Evolutionary conservation across 2,888 invertebrate species (phyloP), one percentile per base, ranked within the genome.

Genomic region (Teinopalpus imperialis): DNA sequence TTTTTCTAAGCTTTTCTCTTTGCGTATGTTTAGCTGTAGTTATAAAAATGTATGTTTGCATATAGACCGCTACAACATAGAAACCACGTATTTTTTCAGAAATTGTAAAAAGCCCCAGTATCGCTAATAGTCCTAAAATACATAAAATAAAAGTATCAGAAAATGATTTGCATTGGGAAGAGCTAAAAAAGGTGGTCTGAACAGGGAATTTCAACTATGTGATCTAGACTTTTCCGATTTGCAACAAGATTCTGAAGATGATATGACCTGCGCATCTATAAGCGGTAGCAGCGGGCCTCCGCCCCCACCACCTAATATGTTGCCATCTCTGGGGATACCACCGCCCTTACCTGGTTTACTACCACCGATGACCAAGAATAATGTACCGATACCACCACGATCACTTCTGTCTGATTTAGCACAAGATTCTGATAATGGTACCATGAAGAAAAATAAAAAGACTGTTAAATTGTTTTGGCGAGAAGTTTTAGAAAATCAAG

Each of bases 391-490:
- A 3, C 75, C 79, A 2, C 73, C 68, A 2, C 85, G 69, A 49
- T 64, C 70, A 1, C 48, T 69, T 6, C 71, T 78, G 2, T 72
- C 74, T 0, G 77, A 89, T 46, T 50, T 75, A 18, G 73, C 81
- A 7, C 81, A 79, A 39, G 89, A 89, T 39, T 75, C 78, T 8
- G 80, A 89, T 63, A 68, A 85, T 67, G 75, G 89, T 51, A 74
- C 92, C 0, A 90, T 92, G 26, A 94, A 93, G 73, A 97, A 97
- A 73, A 97, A 94, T 69, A 98, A 98, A 83, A 97, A 98, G 76
- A 99, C 99, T 13, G 95, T 99, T 7, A 98, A 98, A 81, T 89
- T 99, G 39, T 99, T 99, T 79, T 99, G 99, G 99, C 96, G 96
- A 70, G 98, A 99, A 81, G 95, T 97, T 3, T 92, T 95, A 57